phyloP scores from a whole-genome alignment of 2,113 vertebrate species.

The Noturus placidus region DNA sequence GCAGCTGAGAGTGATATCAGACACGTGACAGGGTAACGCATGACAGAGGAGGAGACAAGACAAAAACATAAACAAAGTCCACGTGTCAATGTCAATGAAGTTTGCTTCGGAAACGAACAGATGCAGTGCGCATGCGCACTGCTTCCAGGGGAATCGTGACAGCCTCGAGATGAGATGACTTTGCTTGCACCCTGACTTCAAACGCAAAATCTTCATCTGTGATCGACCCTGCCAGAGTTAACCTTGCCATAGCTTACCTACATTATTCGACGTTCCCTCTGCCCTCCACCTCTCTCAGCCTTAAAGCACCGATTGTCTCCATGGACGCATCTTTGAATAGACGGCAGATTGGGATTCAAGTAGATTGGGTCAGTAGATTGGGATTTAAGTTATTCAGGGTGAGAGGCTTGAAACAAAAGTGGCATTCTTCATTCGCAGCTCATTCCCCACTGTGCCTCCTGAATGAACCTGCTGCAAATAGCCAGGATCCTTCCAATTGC shows the following conservation, averaged over 20 bases:
- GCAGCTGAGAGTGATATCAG: too few species aligned
- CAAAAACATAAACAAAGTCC: too few species aligned
- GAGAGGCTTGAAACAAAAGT: slow-evolving; percentile 50
- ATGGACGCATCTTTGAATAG: slow-evolving; percentile 45
- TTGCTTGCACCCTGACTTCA: slow-evolving; percentile 27
- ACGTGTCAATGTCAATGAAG: too few species aligned
- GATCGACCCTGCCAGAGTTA: slow-evolving; percentile 26
- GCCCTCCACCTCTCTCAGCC: slow-evolving; percentile 32
- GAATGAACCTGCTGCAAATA: slow-evolving; percentile 35
- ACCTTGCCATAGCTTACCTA: slow-evolving; percentile 5
- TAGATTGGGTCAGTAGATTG: slow-evolving; percentile 26
- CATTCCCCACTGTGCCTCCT: slow-evolving; percentile 29
- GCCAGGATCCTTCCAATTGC: slow-evolving; percentile 41
- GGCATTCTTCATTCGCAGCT: slow-evolving; percentile 45
- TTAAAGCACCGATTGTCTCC: slow-evolving; percentile 31
- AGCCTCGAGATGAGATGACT: slow-evolving; percentile 14
- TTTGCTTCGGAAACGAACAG: too few species aligned
- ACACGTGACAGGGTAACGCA: too few species aligned
- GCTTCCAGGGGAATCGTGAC: too few species aligned
- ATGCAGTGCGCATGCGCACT: too few species aligned
- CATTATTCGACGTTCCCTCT: slow-evolving; percentile 15
- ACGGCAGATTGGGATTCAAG: slow-evolving; percentile 38
- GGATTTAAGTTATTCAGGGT: slow-evolving; percentile 42
- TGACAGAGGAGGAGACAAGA: too few species aligned
- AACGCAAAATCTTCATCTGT: slow-evolving; percentile 31